Conservation (phyloP, 2,888 invertebrate genomes). For the Cordylochernes scorpioides region DNA sequence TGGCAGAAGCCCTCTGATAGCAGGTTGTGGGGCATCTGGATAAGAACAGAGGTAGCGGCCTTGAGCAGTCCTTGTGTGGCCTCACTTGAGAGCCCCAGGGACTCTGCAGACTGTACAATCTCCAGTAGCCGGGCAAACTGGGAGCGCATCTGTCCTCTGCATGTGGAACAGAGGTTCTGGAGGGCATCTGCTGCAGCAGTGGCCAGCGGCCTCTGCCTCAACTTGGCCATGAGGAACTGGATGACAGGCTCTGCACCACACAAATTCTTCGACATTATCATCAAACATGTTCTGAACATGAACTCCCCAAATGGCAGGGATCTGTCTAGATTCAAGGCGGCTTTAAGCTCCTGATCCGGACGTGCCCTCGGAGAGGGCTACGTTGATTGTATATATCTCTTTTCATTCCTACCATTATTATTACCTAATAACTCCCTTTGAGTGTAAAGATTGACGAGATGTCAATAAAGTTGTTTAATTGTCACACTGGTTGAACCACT, state of each 20-base stretch:
- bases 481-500: no score
- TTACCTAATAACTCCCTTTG: no score
- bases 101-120: constrained; percentile 42
- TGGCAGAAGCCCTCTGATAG: constrained; percentile 9
- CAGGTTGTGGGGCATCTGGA: constrained; percentile 27
- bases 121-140: constrained; percentile 44
- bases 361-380: no score
- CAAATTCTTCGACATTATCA: no score
- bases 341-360: no score
- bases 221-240: constrained; percentile 43
- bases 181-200: constrained; percentile 54
- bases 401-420: no score
- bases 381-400: no score
- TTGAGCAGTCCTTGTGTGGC: constrained; percentile 46
- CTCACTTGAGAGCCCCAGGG: constrained; percentile 40
- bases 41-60: constrained; percentile 37
- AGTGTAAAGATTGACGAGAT: no score
- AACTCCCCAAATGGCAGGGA: no score
- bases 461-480: no score
- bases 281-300: no score
- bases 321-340: no score
- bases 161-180: constrained; percentile 56
- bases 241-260: constrained; percentile 38
- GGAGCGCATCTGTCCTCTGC: constrained; percentile 42
- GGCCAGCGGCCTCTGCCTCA: constrained; percentile 43